phyloP scores from a whole-genome alignment of 2,797 vertebrate genomes.

The Micromesistius poutassou region DNA sequence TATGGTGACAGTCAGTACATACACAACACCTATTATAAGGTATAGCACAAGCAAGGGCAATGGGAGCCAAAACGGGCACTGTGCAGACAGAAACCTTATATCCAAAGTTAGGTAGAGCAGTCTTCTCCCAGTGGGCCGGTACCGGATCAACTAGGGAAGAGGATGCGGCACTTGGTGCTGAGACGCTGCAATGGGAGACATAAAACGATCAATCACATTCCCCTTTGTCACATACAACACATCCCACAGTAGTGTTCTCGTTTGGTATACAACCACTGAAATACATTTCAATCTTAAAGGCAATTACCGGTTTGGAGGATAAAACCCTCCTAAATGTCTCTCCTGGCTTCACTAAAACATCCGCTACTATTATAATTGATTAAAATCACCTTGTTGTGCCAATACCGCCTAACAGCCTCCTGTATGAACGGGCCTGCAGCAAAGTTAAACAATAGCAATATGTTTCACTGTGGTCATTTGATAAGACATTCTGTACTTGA shows the following conservation, averaged over 20 bases:
- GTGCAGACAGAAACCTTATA: constrained; percentile 74
- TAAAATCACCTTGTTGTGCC: background rate
- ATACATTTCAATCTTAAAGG: background rate
- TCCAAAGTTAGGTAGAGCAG: constrained; percentile 73
- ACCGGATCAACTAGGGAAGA: constrained; percentile 46
- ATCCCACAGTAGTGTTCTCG: background rate
- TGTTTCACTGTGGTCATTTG: too few relatives aligned
- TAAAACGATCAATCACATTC: background rate
- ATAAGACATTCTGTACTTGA: too few relatives aligned
- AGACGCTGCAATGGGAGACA: constrained; percentile 25
- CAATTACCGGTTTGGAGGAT: background rate
- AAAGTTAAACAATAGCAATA: too few relatives aligned
- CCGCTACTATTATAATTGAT: background rate
- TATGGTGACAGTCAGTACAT: constrained; percentile 5
- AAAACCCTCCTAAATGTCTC: background rate
- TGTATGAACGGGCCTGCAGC: too few relatives aligned
- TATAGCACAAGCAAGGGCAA: background rate
- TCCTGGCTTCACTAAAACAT: background rate
- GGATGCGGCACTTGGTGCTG: constrained; percentile 31
- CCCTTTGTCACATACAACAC: background rate
- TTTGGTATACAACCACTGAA: background rate
- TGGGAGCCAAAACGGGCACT: background rate
- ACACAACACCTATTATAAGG: background rate
- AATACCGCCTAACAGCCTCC: too few relatives aligned
- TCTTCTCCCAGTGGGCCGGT: constrained; percentile 84